A percentile compares a stretch with the other conserved stretches of the same genome.
phyloP scores from a whole-genome alignment of 2,113 vertebrate genomes.

The Poecile atricapillus region DNA sequence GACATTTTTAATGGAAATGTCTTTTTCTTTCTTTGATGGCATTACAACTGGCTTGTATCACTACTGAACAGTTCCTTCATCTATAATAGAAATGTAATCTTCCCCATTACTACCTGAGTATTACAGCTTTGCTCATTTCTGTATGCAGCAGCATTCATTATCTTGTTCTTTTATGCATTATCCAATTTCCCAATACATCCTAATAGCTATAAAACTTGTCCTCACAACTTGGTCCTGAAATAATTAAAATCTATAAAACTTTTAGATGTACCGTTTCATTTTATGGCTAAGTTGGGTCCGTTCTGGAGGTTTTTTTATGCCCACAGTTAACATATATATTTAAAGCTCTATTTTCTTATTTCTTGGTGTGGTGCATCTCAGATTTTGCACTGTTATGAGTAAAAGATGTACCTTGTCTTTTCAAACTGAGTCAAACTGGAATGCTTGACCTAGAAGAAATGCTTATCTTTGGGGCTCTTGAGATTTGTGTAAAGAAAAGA shows the following conservation, averaged over 20 bases:
- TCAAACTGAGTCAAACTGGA: background rate
- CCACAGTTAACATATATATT: background rate
- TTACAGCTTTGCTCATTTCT: background rate
- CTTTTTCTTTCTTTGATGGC: background rate
- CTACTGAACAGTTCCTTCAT: background rate
- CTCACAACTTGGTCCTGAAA: background rate
- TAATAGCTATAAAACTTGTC: slow-evolving; percentile 17
- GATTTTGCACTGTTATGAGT: background rate
- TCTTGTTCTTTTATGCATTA: slow-evolving; percentile 27
- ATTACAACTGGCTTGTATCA: background rate
- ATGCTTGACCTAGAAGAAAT: background rate
- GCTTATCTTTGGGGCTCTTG: background rate
- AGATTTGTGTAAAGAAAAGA: background rate
- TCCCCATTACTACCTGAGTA: background rate
- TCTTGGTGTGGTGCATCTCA: background rate
- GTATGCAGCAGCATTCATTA: background rate
- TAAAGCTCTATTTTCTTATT: slow-evolving; percentile 19
- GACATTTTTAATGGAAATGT: background rate
- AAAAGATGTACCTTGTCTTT: background rate
- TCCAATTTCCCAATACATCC: slow-evolving; percentile 28
- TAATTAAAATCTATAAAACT: slow-evolving; percentile 34
- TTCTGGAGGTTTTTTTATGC: background rate
- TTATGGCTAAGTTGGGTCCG: background rate
- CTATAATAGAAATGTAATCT: background rate
- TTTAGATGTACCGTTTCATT: background rate